Evolutionary conservation across 2,113 vertebrate genomes (phyloP), one percentile per base, ranked within the genome.

Genomic region (Tringa solitaria): DNA sequence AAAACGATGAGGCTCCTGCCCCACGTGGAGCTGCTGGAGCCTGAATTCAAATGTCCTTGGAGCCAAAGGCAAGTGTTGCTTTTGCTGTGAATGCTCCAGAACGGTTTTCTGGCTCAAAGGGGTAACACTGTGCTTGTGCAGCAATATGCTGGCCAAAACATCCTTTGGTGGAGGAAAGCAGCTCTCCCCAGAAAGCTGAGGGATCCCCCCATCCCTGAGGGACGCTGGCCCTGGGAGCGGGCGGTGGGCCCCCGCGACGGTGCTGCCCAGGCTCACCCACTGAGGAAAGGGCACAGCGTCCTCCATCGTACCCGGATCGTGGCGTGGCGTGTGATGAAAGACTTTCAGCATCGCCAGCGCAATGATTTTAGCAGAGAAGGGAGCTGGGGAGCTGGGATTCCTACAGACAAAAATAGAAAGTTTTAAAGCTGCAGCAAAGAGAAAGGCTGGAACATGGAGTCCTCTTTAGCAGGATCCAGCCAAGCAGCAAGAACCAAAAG

Each of bases 401-500:
- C 94, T 89, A 39, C 26, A 50, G 91, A 90, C 80, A 95, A 95
- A 96, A 97, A 96, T 91, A 97, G 94, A 90, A 84, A 46, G 68
- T 93, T 91, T 96, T 73, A 91, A 90, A 79, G 70, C 76, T 90
- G 76, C 76, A 93, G 94, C 63, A 48, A 80, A 93, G 89, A 87
- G 72, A 68, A 81, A 72, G 90, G 45, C 87, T 91, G 85, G 93
- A 97, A 92, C 89, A 92, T 75, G 87, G 78, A 96, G 78, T 84
- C 81, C 79, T 93, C 75, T 63, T 50, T 8, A 88, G 94, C 78
- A 95, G 74, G 86, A 95, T 59, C 89, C 92, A 95, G 80, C 89
- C 94, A 96, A 91, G 95, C 94, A 96, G 84, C 76, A 92, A 92
- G 91, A 93, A 89, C 72, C 50, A 84, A 81, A 88, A 89, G 63